phyloP scores from a whole-genome alignment of 53 echinoderm and acorn worm genomes.

The Patiria pectinifera region DNA sequence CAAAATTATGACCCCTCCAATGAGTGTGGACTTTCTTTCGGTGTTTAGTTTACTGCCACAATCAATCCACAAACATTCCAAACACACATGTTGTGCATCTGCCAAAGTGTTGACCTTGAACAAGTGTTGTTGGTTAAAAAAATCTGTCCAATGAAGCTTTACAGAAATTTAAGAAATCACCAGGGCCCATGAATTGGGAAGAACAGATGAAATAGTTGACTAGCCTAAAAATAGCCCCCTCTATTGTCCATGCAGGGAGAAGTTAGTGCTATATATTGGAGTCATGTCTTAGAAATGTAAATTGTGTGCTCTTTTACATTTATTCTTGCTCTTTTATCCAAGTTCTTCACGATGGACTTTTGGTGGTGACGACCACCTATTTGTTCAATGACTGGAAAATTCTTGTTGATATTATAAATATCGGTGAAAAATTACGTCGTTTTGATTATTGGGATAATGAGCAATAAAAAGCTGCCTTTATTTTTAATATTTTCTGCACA shows the following conservation, averaged over 20 bases:
- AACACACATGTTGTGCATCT: too few species aligned
- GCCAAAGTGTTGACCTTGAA: too few species aligned
- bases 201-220: too few species aligned
- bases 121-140: too few species aligned
- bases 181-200: too few species aligned
- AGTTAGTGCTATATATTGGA: neutral
- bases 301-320: neutral
- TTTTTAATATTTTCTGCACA: neutral
- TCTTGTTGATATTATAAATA: neutral
- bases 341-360: constrained; percentile 41
- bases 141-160: too few species aligned
- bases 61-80: too few species aligned
- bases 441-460: neutral
- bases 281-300: neutral
- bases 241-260: constrained; percentile 18
- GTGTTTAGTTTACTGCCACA: too few species aligned
- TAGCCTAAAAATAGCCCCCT: neutral
- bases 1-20: too few species aligned
- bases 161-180: too few species aligned
- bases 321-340: neutral
- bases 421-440: neutral
- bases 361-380: neutral
- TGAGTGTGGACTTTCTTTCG: too few species aligned
- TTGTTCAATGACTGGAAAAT: constrained; percentile 47
- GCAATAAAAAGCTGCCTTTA: constrained; percentile 28